These are phyloP conservation scores for Pipa parva DNA, from an alignment of 2,113 vertebrate genomes.

Conservation along the genomic window DNA sequence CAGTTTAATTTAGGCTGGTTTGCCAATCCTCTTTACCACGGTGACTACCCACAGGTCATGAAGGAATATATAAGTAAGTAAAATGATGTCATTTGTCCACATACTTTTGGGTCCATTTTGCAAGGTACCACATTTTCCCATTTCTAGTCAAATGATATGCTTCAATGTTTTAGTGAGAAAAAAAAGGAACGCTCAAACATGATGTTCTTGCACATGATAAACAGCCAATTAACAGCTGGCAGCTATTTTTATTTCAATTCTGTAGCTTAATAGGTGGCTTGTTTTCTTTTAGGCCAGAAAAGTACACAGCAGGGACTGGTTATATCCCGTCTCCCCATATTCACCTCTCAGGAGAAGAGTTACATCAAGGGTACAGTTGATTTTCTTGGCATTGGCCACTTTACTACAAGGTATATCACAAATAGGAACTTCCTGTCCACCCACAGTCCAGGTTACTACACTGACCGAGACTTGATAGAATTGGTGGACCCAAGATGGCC, in stretches of 20 bases:
- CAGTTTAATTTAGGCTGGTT: constrained; percentile 94
- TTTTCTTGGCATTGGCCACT: constrained; percentile 87
- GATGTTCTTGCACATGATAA: too few relatives aligned
- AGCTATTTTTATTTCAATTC: too few relatives aligned
- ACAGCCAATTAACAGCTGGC: too few relatives aligned
- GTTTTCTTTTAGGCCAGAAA: constrained; percentile 69
- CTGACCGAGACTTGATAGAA: constrained; percentile 76
- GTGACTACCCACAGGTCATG: constrained; percentile 92
- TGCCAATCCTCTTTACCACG: constrained; percentile 86
- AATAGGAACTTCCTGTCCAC: constrained; percentile 67
- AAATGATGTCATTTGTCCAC: too few relatives aligned
- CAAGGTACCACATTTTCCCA: too few relatives aligned
- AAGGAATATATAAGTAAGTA: constrained; percentile 81
- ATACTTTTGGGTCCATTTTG: too few relatives aligned
- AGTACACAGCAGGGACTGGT: constrained; percentile 78
- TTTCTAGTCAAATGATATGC: too few relatives aligned
- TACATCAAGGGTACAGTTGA: constrained; percentile 87
- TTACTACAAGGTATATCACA: constrained; percentile 81
- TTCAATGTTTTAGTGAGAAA: too few relatives aligned
- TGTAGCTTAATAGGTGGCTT: too few relatives aligned
- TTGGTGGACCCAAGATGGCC: constrained; percentile 85
- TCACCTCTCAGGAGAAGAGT: constrained; percentile 83
- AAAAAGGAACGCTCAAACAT: too few relatives aligned
- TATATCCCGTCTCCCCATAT: constrained; percentile 74
- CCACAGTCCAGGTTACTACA: constrained; percentile 71